Evolutionary conservation across 2,888 invertebrate species (phyloP).

Genomic region (Sussaba pulchella): DNA sequence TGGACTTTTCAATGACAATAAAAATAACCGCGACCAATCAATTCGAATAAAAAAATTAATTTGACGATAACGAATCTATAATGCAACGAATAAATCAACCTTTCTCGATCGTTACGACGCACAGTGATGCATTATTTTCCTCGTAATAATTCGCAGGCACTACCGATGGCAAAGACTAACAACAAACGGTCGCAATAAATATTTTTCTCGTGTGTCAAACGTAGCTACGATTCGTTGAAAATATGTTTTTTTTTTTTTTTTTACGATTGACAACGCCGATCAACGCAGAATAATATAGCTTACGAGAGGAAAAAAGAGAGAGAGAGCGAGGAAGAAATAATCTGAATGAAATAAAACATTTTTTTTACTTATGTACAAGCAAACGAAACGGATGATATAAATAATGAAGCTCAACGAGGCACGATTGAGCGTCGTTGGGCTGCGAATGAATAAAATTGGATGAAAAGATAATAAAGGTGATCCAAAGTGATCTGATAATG

Average conservation of each 20-base stretch:
- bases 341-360: not conserved
- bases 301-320: no score
- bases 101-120: constrained; percentile 8
- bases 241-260: no score
- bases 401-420: not conserved
- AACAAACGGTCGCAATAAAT: not conserved
- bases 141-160: constrained; percentile 5
- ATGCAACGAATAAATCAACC: constrained; percentile 38
- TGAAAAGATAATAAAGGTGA: not conserved
- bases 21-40: constrained; percentile 26
- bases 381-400: not conserved
- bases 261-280: not conserved
- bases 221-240: not conserved
- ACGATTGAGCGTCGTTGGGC: not conserved
- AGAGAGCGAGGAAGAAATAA: not conserved
- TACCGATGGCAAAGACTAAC: constrained; percentile 9
- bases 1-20: not conserved
- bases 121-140: not conserved
- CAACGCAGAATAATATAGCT: not conserved
- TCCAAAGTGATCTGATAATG: not conserved
- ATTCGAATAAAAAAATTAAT: constrained; percentile 16
- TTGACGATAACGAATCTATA: constrained; percentile 32
- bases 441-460: not conserved
- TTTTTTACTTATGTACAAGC: not conserved
- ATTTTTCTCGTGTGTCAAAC: not conserved